A percentile compares a stretch with the other conserved stretches of the same genome.
These are phyloP conservation scores for Archips xylosteana DNA, from an alignment of 2,888 invertebrate genomes.

Conservation along the genomic window DNA sequence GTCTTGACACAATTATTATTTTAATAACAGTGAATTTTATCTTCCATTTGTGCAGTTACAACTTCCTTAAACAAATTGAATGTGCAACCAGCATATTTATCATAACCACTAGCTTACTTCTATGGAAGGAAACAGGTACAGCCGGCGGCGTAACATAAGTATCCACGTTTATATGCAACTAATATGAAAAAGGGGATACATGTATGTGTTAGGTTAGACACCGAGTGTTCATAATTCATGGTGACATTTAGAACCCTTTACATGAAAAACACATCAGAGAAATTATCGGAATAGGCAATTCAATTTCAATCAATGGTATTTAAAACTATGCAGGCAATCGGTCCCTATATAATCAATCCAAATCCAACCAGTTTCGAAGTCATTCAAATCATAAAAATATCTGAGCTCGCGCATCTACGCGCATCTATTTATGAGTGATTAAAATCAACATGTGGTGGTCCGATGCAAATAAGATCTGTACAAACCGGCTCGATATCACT, in stretches of 20 bases:
- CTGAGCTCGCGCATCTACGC: constrained; percentile 10
- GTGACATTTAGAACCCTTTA: background rate
- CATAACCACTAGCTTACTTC: background rate
- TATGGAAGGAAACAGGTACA: background rate
- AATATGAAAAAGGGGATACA: too few relatives aligned
- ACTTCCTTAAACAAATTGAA: background rate
- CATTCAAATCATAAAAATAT: constrained; percentile 7
- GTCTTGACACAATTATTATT: constrained; percentile 1
- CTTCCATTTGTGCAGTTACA: background rate
- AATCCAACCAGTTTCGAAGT: constrained; percentile 6
- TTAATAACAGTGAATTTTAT: background rate
- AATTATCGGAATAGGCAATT: constrained; percentile 8
- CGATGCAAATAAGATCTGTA: constrained; percentile 56
- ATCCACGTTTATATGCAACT: too few relatives aligned
- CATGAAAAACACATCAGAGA: background rate
- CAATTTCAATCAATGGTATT: constrained; percentile 6
- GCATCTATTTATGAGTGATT: constrained; percentile 53
- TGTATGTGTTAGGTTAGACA: too few relatives aligned
- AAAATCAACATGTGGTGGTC: constrained; percentile 50
- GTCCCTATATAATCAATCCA: constrained; percentile 7
- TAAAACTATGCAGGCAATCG: constrained; percentile 16
- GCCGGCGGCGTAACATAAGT: too few relatives aligned
- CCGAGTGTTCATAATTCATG: background rate
- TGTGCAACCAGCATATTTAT: background rate
- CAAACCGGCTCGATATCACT: constrained; percentile 63